These are phyloP conservation scores for Peromyscus californicus DNA, from an alignment of 2,113 vertebrate species.

Conservation along the genomic window DNA sequence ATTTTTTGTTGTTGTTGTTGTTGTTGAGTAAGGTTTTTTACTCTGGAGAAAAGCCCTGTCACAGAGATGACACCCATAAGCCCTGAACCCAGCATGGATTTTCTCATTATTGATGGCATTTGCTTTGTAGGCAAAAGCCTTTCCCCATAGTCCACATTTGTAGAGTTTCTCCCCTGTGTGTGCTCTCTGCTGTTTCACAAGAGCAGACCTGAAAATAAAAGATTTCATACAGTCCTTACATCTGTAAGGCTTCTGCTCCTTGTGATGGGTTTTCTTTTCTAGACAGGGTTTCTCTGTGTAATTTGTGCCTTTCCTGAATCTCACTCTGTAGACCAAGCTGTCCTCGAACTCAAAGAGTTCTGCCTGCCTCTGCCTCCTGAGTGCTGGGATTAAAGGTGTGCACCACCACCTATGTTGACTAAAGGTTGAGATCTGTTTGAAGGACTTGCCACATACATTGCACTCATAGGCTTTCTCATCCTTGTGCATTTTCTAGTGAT, in stretches of 20 bases:
- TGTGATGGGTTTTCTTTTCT: too few relatives aligned
- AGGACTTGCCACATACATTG: neutral
- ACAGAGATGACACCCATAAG: neutral
- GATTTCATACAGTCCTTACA: neutral
- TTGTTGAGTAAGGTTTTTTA: neutral
- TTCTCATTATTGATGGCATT: neutral
- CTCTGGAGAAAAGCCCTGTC: neutral
- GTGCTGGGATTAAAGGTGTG: too few relatives aligned
- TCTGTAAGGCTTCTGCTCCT: neutral
- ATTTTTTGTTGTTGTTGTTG: too few relatives aligned
- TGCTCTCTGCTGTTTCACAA: neutral
- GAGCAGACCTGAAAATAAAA: neutral
- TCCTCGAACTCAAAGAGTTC: too few relatives aligned
- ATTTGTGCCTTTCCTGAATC: too few relatives aligned
- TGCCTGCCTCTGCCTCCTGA: too few relatives aligned
- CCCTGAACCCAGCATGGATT: neutral
- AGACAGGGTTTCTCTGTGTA: too few relatives aligned
- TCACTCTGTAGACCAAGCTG: too few relatives aligned
- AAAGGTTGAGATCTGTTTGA: neutral
- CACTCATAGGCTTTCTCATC: neutral
- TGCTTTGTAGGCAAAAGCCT: neutral
- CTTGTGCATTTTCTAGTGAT: neutral
- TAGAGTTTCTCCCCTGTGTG: neutral
- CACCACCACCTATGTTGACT: too few relatives aligned
- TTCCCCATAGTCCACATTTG: neutral